Evolutionary conservation across 2,113 vertebrate species (phyloP), one percentile per base, ranked within the genome.

Genomic region (Chelonoidis abingdonii): DNA sequence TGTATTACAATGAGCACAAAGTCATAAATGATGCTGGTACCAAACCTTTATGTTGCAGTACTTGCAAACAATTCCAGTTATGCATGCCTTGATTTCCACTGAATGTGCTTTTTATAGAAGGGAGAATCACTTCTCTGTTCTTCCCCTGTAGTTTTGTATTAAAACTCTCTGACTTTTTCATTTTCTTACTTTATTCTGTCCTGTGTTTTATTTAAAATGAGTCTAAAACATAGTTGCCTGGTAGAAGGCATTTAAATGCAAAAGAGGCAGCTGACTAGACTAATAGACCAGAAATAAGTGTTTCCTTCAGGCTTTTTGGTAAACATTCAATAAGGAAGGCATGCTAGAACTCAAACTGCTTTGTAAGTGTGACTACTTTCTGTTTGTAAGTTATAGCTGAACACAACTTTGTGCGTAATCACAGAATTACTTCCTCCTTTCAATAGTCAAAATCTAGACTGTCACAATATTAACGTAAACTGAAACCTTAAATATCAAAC

Each of bases 41-140:
- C 6, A 11, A 24, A n/a, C 80, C 16, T 41, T 57, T 41, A 54
- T 16, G 16, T 62, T 90, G n/a, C 65, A 38, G n/a, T 54, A 79
- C 27, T 0, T 0, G 1, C 21, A 81, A 41, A 2, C 27, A 0
- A 0, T 41, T 5, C 22, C 41, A 78, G 3, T 22, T 72, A 38
- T 38, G 69, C n/a, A 38, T 76, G 41, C 41, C 75, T 47, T 41
- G 75, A 47, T 50, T 89, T 65, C 41, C 80, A 5, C 49, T 22
- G 54, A 19, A 83, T 44, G 5, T 75, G 22, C 53, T 54, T 80
- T 35, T 11, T 3, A 4, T 72, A 19, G 17, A 72, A 84, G 89
- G 82, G n/a, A 47, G 69, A 27, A 1, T 14, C 56, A 10, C 29
- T 83, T 0, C 0, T 19, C 84, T 3, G 0, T 89, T 80, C 53